phyloP scores from a whole-genome alignment of 2,797 vertebrate genomes.

The Molothrus ater region DNA sequence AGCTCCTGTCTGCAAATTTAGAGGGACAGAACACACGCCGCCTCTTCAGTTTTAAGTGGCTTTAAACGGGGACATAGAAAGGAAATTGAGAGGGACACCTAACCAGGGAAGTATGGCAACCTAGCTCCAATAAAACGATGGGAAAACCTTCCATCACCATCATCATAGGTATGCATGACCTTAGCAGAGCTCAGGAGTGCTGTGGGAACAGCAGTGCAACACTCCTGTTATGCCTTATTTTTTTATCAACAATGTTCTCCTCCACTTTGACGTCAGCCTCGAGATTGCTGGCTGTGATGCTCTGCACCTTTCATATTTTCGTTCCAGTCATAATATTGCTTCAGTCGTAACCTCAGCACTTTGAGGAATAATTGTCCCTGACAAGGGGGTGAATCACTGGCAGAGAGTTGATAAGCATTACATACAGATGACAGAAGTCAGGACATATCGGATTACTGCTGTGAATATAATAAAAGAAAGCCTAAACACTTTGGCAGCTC shows the following conservation, averaged over 20 bases:
- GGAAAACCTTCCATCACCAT: not conserved
- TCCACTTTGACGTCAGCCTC: slow-evolving; percentile 73
- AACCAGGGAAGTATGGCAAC: not conserved
- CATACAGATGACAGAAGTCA: slow-evolving; percentile 98
- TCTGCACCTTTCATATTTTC: slow-evolving; percentile 75
- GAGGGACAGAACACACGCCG: not conserved
- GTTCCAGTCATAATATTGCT: slow-evolving; percentile 81
- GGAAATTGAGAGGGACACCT: not conserved
- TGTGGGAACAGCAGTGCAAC: not conserved
- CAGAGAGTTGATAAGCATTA: slow-evolving; percentile 97
- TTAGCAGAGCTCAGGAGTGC: not conserved
- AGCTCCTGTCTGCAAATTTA: not conserved
- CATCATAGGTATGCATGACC: not conserved
- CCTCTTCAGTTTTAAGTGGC: not conserved
- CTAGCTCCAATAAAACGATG: not conserved
- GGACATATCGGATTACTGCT: slow-evolving; percentile 99
- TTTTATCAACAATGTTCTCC: slow-evolving; percentile 51
- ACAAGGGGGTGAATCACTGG: slow-evolving; percentile 98
- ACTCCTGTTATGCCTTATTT: not conserved
- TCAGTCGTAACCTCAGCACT: slow-evolving; percentile 86
- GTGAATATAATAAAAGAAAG: slow-evolving; percentile 98
- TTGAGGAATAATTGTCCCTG: slow-evolving; percentile 95
- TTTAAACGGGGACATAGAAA: not conserved
- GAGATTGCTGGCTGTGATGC: slow-evolving; percentile 69
- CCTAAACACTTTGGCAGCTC: slow-evolving; percentile 93